phyloP scores from a whole-genome alignment of 1,140 invertebrate species.

The Bicyclus anynana region DNA sequence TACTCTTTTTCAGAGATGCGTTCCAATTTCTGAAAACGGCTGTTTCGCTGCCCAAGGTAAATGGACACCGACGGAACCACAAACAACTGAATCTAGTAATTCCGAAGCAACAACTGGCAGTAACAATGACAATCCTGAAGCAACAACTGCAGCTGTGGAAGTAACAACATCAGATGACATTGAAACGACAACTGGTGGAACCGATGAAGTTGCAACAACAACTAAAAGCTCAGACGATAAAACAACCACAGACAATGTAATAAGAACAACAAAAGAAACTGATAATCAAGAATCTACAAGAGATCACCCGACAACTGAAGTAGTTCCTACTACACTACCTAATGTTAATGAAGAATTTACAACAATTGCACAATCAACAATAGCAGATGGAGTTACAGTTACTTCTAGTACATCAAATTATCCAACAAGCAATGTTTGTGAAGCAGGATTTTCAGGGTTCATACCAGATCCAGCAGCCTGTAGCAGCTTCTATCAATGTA shows the following conservation, averaged over 20 bases:
- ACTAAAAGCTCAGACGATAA: not conserved
- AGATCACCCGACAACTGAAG: not conserved
- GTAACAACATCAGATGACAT: not conserved
- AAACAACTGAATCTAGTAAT: conserved; percentile 1
- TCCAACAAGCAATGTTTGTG: conserved; percentile 24
- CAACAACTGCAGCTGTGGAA: not conserved
- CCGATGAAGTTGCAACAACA: not conserved
- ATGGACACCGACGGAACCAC: conserved; percentile 8
- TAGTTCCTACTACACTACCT: not conserved
- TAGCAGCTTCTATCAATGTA: conserved; percentile 39
- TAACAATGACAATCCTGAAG: not conserved
- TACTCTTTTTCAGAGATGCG: conserved; percentile 27
- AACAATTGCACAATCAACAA: not conserved
- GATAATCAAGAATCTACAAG: not conserved
- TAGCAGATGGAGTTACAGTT: conserved; percentile 3
- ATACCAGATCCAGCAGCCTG: conserved; percentile 38
- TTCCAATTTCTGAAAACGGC: conserved; percentile 33
- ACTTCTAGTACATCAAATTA: not conserved
- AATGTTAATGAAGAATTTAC: not conserved
- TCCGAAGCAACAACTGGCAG: not conserved
- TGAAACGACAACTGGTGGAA: not conserved
- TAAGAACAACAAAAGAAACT: not conserved
- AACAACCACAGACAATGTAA: not conserved
- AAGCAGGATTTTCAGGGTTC: conserved; percentile 31
- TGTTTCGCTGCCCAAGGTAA: conserved; percentile 24